Base-by-base conservation (phyloP, 2,888 invertebrate species). In the Cataglyphis rosenhaueri region DNA sequence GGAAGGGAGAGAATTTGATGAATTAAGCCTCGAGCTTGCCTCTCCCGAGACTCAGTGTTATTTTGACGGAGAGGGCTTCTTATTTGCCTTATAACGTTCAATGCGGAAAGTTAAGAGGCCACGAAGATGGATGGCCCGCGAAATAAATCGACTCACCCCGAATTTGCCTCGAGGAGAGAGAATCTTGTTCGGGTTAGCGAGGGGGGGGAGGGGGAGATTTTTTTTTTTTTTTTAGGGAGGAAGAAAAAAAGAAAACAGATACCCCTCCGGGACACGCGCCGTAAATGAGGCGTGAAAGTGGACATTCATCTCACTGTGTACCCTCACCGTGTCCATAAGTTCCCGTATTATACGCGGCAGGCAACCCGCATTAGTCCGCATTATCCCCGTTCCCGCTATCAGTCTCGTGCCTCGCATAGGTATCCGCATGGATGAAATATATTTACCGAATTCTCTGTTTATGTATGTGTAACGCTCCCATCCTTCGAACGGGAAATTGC, bases 221-320 rank as follows among this genome's bases (percentile, higher is more conserved):
- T 32, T 6, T 32, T 32, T 6, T 32, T 32, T 32, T 32, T 32
- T 4, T 35, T 32, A 29, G 12, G 18, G 44, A 12, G 15, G 10
- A n/a, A 4, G 10, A 2, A n/a, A 12, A 18, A 18, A 44, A 44
- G 57, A 66, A 75, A 55, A 52, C n/a, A 38, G 78, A 57, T n/a
- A 68, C 12, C 18, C 55, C 44, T 32, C 12, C 4, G 44, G 71
- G 78, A 59, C 18, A 12, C 12, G 35, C 12, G 35, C 44, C 10
- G 65, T 44, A 71, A 70, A 71, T 59, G 78, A 79, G 78, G 78
- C 71, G 78, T 35, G 59, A 79, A 79, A 79, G 78, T 71, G 78
- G 59, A 44, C 44, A 79, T 79, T 59, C 44, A 48, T 79, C 71
- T 71, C 59, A 5, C 59, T 0, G 15, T 21, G 59, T 70, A 59